Percentiles rank a stretch among this genome's conserved stretches.
Conservation (phyloP, 2,113 vertebrate species). For the Hippocampus abdominalis region DNA sequence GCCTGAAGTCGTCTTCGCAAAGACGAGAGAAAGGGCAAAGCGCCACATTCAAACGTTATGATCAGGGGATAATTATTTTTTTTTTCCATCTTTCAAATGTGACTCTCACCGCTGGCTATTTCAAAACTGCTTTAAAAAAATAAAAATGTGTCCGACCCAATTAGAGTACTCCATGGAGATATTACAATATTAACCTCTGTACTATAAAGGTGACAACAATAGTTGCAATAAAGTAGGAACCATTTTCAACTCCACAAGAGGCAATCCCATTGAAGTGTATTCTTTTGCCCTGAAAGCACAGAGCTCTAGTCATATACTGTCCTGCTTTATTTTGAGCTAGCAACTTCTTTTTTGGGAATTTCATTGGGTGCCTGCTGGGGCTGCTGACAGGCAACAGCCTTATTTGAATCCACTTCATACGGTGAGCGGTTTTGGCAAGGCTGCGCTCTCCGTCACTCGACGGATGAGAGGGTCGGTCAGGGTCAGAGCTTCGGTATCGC, state of each 20-base stretch:
- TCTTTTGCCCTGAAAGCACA: constrained; percentile 4
- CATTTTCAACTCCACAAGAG: background rate
- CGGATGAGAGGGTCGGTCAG: constrained; percentile 36
- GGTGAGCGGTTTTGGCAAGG: constrained; percentile 42
- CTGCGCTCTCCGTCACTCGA: constrained; percentile 33
- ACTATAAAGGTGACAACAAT: background rate
- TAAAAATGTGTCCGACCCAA: constrained; percentile 28
- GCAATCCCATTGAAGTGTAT: background rate
- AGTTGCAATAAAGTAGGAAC: background rate
- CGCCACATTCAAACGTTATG: constrained; percentile 51
- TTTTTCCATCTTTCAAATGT: constrained; percentile 34
- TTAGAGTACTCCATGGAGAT: constrained; percentile 28
- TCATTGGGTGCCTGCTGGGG: constrained; percentile 25
- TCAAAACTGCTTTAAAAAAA: constrained; percentile 33
- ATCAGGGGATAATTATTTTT: constrained; percentile 47
- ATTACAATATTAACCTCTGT: background rate
- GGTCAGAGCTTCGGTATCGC: constrained; percentile 27
- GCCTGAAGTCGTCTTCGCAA: constrained; percentile 42
- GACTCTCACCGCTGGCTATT: constrained; percentile 40
- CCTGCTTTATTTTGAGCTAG: constrained; percentile 24
- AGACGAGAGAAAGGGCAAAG: constrained; percentile 46
- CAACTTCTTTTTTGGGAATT: constrained; percentile 2
- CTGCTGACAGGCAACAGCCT: constrained; percentile 18
- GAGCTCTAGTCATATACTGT: background rate
- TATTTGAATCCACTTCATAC: constrained; percentile 57